Base-by-base conservation (phyloP, 2,113 vertebrate species). In the Notothenia rossii region DNA sequence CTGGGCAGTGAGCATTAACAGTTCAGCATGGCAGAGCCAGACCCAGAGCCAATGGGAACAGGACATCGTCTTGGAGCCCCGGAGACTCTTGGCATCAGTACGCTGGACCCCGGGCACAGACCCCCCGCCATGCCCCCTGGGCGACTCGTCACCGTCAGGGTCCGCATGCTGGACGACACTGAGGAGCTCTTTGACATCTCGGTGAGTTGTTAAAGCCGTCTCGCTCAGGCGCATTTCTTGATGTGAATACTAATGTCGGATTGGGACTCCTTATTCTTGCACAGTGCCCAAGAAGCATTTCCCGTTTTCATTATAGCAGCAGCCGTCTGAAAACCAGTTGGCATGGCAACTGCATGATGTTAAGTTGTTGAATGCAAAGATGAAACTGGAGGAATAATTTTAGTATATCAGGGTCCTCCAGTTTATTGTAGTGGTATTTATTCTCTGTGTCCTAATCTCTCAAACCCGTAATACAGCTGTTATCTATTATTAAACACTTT, bases 91-190 rank as follows among this genome's bases (percentile, higher is more conserved):
- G 98, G 97, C 82, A 97, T 99, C 95, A 99, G 98, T 89, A 98
- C 98, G 7, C 92, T 99, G 95, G 98, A 98, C 91, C 97, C 97
- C 1, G 96, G 96, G 65, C 97, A 96, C 92, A 97, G 96, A 83
- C 95, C 94, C 0, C 97, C 97, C 2, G 69, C 91, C n/a, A 97
- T 96, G 76, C 96, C 97, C 79, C 92, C 97, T 0, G 98, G 98
- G 73, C 97, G 98, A 43, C 96, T 96, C 1, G 58, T 97, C 88
- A 95, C 97, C 83, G 91, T 99, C 94, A 97, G 96, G 90, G 96
- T 99, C 88, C 97, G 96, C 73, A 97, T 99, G 97, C 90, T 99
- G 94, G 98, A 99, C 71, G 97, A 99, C 89, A 96, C 97, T 0
- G 97, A 99, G 92, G 97, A 98, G 94, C 95, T 96, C 20, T 98